Evolutionary conservation across 2,888 invertebrate genomes (phyloP).

Genomic region (Platycheirus albimanus): DNA sequence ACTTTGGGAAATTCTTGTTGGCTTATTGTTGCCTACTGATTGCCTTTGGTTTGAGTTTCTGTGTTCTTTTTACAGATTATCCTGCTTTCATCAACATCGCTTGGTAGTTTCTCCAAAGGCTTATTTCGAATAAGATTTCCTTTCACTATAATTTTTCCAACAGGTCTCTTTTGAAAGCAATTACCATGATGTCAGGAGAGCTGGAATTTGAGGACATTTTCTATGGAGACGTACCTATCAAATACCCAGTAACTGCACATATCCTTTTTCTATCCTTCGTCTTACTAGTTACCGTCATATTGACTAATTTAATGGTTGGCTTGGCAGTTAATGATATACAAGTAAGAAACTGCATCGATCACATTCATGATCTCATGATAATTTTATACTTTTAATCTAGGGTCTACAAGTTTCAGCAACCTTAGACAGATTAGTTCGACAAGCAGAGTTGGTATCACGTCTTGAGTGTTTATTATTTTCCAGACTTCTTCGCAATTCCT

Average conservation of each 20-base stretch:
- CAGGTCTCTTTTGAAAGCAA: constrained; percentile 87
- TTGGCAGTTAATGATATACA: constrained; percentile 93
- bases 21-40: constrained; percentile 91
- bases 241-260: constrained; percentile 89
- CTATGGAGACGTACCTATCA: constrained; percentile 85
- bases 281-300: constrained; percentile 90
- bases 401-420: constrained; percentile 92
- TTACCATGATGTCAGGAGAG: constrained; percentile 95
- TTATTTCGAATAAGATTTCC: not conserved
- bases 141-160: not conserved
- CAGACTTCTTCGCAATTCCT: constrained; percentile 87
- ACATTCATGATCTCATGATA: not conserved
- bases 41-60: constrained; percentile 91
- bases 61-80: constrained; percentile 91
- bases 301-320: constrained; percentile 92
- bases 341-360: constrained; percentile 80
- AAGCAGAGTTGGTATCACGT: constrained; percentile 91
- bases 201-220: constrained; percentile 93
- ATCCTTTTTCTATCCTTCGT: constrained; percentile 90
- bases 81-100: constrained; percentile 87
- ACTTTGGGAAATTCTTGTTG: constrained; percentile 91
- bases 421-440: constrained; percentile 90
- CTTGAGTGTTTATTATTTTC: constrained; percentile 93
- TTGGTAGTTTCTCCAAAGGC: constrained; percentile 75
- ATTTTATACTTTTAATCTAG: constrained; percentile 68